These are phyloP conservation scores for Pyralis farinalis DNA, from an alignment of 2,888 invertebrate genomes.

Conservation along the genomic window DNA sequence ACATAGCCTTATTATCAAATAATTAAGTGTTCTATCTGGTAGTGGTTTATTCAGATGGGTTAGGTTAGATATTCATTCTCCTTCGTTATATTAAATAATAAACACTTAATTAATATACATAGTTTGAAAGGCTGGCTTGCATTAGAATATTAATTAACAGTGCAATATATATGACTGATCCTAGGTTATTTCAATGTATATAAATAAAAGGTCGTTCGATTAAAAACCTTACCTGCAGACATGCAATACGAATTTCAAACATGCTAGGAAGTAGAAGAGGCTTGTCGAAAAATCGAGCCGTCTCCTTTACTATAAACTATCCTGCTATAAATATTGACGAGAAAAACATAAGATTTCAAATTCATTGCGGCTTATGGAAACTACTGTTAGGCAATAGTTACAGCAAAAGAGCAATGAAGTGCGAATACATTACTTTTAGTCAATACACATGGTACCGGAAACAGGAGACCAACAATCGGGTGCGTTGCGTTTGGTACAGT, in stretches of 20 bases:
- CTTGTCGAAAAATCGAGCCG: constrained; percentile 30
- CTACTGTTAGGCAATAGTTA: not conserved
- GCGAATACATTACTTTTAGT: constrained; percentile 1
- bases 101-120: not conserved
- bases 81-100: too few relatives aligned
- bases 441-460: constrained; percentile 21
- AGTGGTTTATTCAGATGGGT: too few relatives aligned
- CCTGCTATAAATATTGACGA: not conserved
- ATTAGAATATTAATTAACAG: constrained; percentile 32
- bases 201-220: constrained; percentile 40
- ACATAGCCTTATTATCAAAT: too few relatives aligned
- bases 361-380: not conserved
- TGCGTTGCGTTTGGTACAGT: constrained; percentile 2
- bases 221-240: constrained; percentile 65
- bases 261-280: constrained; percentile 36
- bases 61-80: too few relatives aligned
- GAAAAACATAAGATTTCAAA: not conserved
- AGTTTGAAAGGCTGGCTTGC: constrained; percentile 4
- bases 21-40: too few relatives aligned
- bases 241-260: constrained; percentile 58
- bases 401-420: too few relatives aligned
- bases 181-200: constrained; percentile 17
- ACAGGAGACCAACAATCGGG: constrained; percentile 22
- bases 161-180: constrained; percentile 23
- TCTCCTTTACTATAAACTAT: constrained; percentile 11